Evolutionary conservation across 2,113 vertebrate genomes (phyloP).

Genomic region (Malurus melanocephalus): DNA sequence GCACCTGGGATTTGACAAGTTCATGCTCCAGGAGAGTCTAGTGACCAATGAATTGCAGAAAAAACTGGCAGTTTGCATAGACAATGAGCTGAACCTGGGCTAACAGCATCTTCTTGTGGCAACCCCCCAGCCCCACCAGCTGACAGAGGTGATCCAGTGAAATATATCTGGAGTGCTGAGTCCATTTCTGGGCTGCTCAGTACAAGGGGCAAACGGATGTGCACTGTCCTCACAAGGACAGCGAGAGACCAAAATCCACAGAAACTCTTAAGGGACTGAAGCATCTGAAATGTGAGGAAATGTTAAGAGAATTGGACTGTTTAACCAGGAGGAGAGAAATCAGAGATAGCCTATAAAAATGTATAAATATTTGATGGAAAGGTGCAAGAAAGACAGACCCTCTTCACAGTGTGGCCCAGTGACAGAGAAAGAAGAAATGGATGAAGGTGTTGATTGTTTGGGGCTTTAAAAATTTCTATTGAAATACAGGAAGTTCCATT

Average conservation of each 20-base stretch:
- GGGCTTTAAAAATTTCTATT: not conserved
- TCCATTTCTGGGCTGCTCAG: not conserved
- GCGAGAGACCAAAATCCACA: not conserved
- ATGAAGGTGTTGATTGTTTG: too few species aligned
- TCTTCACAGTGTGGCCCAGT: not conserved
- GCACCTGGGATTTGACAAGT: not conserved
- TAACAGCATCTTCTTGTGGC: fast-evolving
- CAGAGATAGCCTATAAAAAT: not conserved
- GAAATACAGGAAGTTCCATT: not conserved
- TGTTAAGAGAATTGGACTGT: not conserved
- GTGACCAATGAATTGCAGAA: not conserved
- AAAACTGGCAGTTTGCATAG: not conserved
- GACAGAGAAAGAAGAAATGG: not conserved
- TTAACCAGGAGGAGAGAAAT: not conserved
- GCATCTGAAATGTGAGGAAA: not conserved
- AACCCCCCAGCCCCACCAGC: not conserved
- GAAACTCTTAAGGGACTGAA: not conserved
- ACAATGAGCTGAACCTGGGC: fast-evolving
- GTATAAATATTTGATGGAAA: not conserved
- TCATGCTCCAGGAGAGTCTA: not conserved
- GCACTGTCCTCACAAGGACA: too few species aligned
- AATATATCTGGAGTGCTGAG: not conserved
- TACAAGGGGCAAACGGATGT: not conserved
- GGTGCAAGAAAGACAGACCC: not conserved
- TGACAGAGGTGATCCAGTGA: not conserved